These are phyloP conservation scores for Poecilia latipinna DNA, from an alignment of 2,113 vertebrate genomes.

Conservation along the genomic window DNA sequence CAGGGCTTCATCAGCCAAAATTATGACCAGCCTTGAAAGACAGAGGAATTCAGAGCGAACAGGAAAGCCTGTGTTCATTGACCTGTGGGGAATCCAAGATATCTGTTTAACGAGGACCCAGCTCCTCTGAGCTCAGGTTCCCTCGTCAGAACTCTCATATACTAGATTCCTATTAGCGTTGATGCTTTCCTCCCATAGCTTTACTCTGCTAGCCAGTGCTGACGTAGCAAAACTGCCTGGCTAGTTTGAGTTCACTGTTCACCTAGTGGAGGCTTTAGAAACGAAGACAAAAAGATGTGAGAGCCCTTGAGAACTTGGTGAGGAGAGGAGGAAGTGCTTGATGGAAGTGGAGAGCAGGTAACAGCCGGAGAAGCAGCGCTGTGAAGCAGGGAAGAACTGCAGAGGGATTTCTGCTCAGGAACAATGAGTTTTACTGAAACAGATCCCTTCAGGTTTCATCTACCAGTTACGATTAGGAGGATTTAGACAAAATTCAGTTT, in stretches of 20 bases:
- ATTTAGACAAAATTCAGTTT: background rate
- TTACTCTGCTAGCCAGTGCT: background rate
- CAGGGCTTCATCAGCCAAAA: background rate
- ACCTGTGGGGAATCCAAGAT: slow-evolving; percentile 4
- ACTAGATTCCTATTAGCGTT: background rate
- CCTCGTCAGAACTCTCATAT: background rate
- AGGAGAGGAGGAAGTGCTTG: slow-evolving; percentile 36
- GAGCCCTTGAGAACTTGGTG: slow-evolving; percentile 24
- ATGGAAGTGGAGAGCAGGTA: slow-evolving; percentile 55
- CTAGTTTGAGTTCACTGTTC: background rate
- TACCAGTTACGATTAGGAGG: background rate
- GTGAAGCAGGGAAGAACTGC: slow-evolving; percentile 16
- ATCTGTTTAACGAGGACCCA: background rate
- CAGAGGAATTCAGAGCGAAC: too few relatives aligned
- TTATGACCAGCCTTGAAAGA: too few relatives aligned
- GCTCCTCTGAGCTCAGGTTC: slow-evolving; percentile 6
- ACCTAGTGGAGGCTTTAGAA: slow-evolving; percentile 22
- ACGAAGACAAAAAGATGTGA: slow-evolving; percentile 40
- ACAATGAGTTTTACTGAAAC: background rate
- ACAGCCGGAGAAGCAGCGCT: slow-evolving; percentile 53
- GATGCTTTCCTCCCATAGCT: background rate
- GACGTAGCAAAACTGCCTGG: too few relatives aligned
- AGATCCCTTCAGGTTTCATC: background rate
- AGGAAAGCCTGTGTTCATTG: background rate
- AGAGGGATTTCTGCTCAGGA: slow-evolving; percentile 10